Base-by-base conservation (phyloP, 1,140 invertebrate genomes). In the Leptinotarsa lineolata region DNA sequence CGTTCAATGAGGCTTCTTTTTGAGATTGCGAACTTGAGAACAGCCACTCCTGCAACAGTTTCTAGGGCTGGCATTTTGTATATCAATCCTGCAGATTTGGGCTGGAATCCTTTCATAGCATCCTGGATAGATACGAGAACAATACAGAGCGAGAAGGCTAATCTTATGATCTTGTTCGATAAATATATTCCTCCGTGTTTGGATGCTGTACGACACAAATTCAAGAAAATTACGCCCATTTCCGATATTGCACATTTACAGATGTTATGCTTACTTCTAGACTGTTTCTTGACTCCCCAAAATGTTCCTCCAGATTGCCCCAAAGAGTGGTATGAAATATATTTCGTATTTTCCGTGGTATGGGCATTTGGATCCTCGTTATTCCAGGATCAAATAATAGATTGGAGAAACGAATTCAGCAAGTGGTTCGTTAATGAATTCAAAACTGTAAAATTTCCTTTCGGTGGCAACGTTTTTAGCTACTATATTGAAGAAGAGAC, bases 21-120 rank as follows among this genome's bases (percentile, higher is more conserved):
- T 85, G 97, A 98, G 86, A 97, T 98, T 81, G 92, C 93, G n/a
- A 94, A 94, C 79, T 87, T 98, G 74, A 90, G 92, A 79, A 97
- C 95, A 1, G 97, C 96, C 0, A 98, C 97, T 15, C 97, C 97
- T 3, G 96, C 97, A 1, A 98, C 97, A 0, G 96, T 99, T 2
- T 98, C 96, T 0, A 86, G 96, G 73, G 96, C 96, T 72, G 94
- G 94, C 64, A 96, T 96, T 75, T 85, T 96, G 8, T 96, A 95
- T 78, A 93, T 97, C 44, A 97, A 98, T 86, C 93, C 95, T 1
- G 91, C 93, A 77, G 96, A 99, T 86, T 88, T 99, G n/a, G 96
- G 96, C 3, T 98, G 96, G 96, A 97, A 94, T 85, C 95, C 97
- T 89, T 97, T 88, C 82, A 93, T 97, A 1, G 90, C 92, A 8